These are phyloP conservation scores for Drosophila truncata DNA, from an alignment of 1,140 invertebrate species.

Conservation along the genomic window DNA sequence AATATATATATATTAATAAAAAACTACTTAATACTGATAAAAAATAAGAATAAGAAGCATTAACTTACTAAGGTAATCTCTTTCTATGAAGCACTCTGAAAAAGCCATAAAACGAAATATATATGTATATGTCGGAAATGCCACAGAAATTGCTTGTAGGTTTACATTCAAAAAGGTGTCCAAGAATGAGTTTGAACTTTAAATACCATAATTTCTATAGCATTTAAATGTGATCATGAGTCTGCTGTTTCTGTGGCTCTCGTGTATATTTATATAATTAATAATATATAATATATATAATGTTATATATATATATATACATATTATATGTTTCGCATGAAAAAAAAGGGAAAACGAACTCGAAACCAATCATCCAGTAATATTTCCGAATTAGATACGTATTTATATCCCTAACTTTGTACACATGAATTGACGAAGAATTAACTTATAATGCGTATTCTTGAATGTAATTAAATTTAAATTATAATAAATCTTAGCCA, in stretches of 20 bases:
- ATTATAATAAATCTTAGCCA: constrained; percentile 28
- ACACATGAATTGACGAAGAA: constrained; percentile 27
- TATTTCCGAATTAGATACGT: constrained; percentile 26
- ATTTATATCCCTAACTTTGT: constrained; percentile 23
- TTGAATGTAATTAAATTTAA: constrained; percentile 44
- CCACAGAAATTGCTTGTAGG: constrained; percentile 1
- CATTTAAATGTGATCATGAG: neutral
- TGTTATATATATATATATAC: constrained; percentile 25
- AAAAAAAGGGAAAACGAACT: constrained; percentile 44
- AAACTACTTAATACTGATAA: constrained; percentile 20
- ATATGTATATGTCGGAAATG: neutral
- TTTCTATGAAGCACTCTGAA: constrained; percentile 34
- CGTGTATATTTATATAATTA: constrained; percentile 15
- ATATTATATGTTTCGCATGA: constrained; percentile 30
- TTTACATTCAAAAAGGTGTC: neutral
- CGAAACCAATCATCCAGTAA: constrained; percentile 14
- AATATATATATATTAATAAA: constrained; percentile 41
- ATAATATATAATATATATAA: constrained; percentile 45
- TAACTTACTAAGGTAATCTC: constrained; percentile 32
- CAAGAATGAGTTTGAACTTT: neutral
- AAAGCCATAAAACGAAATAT: constrained; percentile 20
- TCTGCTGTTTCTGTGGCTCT: neutral
- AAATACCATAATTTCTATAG: neutral
- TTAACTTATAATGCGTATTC: constrained; percentile 14
- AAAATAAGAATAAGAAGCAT: constrained; percentile 9